These are phyloP conservation scores for Napeogenes inachia DNA, from an alignment of 2,888 invertebrate species.

Conservation along the genomic window DNA sequence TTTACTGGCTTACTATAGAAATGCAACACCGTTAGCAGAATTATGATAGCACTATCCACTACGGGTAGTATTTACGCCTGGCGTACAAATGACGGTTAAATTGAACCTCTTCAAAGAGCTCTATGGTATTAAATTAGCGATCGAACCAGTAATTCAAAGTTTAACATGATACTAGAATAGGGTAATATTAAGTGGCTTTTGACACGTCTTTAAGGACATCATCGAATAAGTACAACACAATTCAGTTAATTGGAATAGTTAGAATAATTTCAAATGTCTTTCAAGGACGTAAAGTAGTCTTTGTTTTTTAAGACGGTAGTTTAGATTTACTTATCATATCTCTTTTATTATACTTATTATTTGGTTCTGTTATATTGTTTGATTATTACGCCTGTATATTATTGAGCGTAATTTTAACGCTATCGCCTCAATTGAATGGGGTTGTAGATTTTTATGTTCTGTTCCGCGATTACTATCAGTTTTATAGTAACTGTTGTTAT, in stretches of 20 bases:
- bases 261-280: too few relatives aligned
- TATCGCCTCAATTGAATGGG: conserved; percentile 46
- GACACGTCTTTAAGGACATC: neutral
- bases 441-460: conserved; percentile 56
- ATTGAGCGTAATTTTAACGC: conserved; percentile 40
- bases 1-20: neutral
- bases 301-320: too few relatives aligned
- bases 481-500: conserved; percentile 49
- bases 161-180: conserved; percentile 30
- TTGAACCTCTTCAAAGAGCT: conserved; percentile 28
- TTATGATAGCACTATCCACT: conserved; percentile 17
- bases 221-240: neutral
- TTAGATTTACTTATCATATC: too few relatives aligned
- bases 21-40: conserved; percentile 5
- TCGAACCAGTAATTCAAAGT: conserved; percentile 27
- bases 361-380: conserved; percentile 38
- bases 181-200: conserved; percentile 28
- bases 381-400: conserved; percentile 38
- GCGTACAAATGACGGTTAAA: conserved; percentile 32
- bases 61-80: conserved; percentile 18
- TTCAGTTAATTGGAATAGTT: conserved; percentile 2
- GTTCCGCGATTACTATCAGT: conserved; percentile 51
- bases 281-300: too few relatives aligned
- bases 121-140: conserved; percentile 15
- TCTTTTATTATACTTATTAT: conserved; percentile 32